Evolutionary conservation across 2,888 invertebrate genomes (phyloP), one percentile per base, ranked within the genome.

Genomic region (Watsonalla binaria): DNA sequence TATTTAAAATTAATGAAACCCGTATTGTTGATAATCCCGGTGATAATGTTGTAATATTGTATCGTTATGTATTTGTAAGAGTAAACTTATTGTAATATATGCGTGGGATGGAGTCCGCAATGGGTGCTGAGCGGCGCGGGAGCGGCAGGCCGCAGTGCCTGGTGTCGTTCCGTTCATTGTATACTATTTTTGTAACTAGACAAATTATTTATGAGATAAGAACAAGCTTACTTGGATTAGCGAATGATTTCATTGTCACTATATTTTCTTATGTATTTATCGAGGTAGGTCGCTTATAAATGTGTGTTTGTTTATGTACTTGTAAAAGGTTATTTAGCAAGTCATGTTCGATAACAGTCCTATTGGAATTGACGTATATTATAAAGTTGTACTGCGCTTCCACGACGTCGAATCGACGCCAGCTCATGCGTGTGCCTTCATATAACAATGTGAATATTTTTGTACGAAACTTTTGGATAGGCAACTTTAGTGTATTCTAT

Each of bases 11-110:
- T 77, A 79, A 79, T 77, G 80, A 84, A 78, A 80, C 77, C 78
- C 82, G 82, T 88, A 88, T 85, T 89, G 90, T 90, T 90, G 88
- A 90, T 90, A 89, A 89, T 90, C 90, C 90, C 90, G 88, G 90
- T 90, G 90, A 90, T 90, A 90, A 90, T 88, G 87, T 86, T 90
- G 89, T 90, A 90, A 90, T 89, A 90, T 87, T 89, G 86, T 90
- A 89, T 89, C 89, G 90, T 90, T 90, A 89, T 90, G 87, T 89
- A 90, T 86, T 86, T 89, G 84, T 90, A 90, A 90, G 90, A 77
- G 75, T 87, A 87, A 84, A 82, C 77, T 80, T 84, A 84, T 84
- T 76, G 88, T 89, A 87, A 82, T 85, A 87, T 87, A 85, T 85
- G 79, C 82, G 81, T 77, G 70, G 82, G 80, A 84, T 81, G 87